Evolutionary conservation across 2,888 invertebrate genomes (phyloP).

Genomic region (Leucophora obtusa): DNA sequence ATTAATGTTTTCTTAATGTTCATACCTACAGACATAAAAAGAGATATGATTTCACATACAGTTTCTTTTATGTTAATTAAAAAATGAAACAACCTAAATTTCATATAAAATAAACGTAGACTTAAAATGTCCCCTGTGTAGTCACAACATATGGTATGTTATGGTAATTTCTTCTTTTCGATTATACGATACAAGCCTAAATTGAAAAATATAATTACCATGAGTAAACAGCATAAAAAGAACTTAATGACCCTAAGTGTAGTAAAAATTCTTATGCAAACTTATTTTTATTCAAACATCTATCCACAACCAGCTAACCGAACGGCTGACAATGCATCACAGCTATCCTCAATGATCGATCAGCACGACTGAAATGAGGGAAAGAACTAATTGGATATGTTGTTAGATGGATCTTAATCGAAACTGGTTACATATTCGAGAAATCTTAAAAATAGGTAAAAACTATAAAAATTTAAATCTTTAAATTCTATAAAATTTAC

Average conservation of each 20-base stretch:
- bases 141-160: conserved; percentile 21
- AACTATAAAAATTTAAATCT: no score
- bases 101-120: conserved; percentile 1
- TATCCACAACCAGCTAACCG: neutral
- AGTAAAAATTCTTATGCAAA: conserved; percentile 27
- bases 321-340: no score
- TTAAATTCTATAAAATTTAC: no score
- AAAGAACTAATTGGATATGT: no score
- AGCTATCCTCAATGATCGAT: no score
- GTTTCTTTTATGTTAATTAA: conserved; percentile 27
- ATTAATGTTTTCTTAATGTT: neutral
- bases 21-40: neutral
- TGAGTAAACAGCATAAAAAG: conserved; percentile 24
- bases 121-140: conserved; percentile 18
- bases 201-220: conserved; percentile 33
- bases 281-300: neutral
- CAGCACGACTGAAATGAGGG: no score
- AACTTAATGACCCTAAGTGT: conserved; percentile 34
- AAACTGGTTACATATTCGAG: no score
- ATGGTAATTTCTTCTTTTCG: conserved; percentile 3
- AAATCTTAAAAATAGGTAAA: no score
- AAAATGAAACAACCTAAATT: conserved; percentile 15
- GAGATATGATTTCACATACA: conserved; percentile 11
- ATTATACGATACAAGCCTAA: neutral
- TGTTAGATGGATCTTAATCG: no score